Conservation (phyloP, 2,888 invertebrate genomes). For the Heliconius charithonia region DNA sequence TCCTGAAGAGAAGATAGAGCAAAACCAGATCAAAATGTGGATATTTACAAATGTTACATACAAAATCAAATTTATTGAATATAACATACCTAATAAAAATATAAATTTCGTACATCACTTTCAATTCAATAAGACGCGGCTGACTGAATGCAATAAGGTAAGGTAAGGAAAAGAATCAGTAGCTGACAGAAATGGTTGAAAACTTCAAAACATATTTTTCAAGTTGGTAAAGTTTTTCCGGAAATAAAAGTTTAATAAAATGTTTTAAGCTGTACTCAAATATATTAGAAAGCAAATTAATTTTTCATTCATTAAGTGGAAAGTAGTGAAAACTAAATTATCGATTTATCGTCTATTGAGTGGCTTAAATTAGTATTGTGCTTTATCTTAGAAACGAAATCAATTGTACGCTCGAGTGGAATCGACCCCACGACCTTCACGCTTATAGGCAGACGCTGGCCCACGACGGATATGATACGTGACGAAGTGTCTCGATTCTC, state of each 20-base stretch:
- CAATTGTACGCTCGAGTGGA: too few relatives aligned
- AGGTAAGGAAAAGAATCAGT: conserved; percentile 8
- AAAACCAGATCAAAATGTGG: neutral
- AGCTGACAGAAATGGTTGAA: neutral
- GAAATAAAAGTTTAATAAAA: neutral
- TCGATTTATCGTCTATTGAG: too few relatives aligned
- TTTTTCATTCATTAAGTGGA: neutral
- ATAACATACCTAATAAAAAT: conserved; percentile 10
- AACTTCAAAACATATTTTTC: conserved; percentile 8
- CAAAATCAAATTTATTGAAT: neutral
- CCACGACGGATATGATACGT: too few relatives aligned
- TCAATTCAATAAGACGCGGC: conserved; percentile 14
- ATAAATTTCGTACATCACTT: conserved; percentile 8
- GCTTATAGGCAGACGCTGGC: too few relatives aligned
- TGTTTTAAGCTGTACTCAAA: conserved; percentile 1
- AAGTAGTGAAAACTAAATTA: too few relatives aligned
- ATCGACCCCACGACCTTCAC: too few relatives aligned
- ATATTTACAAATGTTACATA: too few relatives aligned
- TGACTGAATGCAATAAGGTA: conserved; percentile 10
- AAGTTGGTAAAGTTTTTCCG: neutral
- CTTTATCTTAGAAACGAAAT: too few relatives aligned
- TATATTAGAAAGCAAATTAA: neutral
- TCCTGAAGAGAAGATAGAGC: too few relatives aligned
- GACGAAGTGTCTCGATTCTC: too few relatives aligned
- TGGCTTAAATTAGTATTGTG: too few relatives aligned